Base-by-base conservation (phyloP, 1,140 invertebrate species). In the Cyclargus thomasi region DNA sequence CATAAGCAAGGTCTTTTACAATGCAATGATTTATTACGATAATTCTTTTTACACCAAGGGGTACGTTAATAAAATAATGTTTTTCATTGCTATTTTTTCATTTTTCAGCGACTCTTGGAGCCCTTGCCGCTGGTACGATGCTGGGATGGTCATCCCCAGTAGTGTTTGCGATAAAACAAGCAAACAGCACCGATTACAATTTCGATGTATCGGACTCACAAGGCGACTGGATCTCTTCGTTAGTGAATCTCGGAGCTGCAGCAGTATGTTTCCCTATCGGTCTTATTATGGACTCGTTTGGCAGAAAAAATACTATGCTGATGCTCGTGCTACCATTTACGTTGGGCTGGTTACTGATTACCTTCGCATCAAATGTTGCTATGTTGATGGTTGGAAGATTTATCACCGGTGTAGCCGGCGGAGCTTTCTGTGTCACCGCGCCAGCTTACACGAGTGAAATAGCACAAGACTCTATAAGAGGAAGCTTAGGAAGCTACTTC, bases 371-470 rank as follows among this genome's bases (percentile, higher is more conserved):
- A 14, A 92, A 93, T 66, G 90, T 95, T 0, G 85, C 83, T 1
- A 94, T 96, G 92, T 92, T 96, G 18, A 94, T 94, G 68, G 85
- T 93, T 0, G 96, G 96, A 1, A 92, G 96, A 65, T 94, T 96
- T 67, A 92, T 97, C 2, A 93, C 94, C 2, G 96, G 96, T 70
- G 73, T 96, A 2, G 93, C 93, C 11, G 93, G 93, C 57, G 96
- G 96, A 55, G 93, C 95, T 0, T 95, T 95, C 71, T 95, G 95
- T 69, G 94, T 95, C 1, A 94, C 94, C 0, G 95, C 94, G 0
- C 96, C 96, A 0, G 92, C 96, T 64, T 98, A 97, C 77, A 95
- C 95, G 0, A 94, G 94, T 21, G 97, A 97, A 91, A 96, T 96
- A 39, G 93, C 95, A 0, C 95, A 97, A 72, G 94, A 93, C 68